Conservation (phyloP, 2,797 vertebrate species). For the Nyctibius grandis region DNA sequence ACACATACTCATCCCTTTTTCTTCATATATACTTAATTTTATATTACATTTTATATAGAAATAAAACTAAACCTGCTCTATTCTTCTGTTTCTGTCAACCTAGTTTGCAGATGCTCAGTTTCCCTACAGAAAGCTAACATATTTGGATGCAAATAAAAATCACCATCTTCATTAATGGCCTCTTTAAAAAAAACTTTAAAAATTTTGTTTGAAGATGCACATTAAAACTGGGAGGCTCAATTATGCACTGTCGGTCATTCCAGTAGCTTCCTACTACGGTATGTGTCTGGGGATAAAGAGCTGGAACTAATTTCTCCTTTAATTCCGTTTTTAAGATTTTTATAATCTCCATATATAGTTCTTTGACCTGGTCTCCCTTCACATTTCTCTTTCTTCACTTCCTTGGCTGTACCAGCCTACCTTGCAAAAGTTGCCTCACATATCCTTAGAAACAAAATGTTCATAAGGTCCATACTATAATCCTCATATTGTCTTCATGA, state of each 20-base stretch:
- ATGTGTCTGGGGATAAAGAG: background rate
- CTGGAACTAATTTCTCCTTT: background rate
- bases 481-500: background rate
- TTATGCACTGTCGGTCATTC: background rate
- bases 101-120: background rate
- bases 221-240: background rate
- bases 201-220: background rate
- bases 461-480: background rate
- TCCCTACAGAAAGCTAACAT: background rate
- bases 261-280: background rate
- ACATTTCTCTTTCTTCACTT: background rate
- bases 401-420: background rate
- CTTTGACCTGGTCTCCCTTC: background rate
- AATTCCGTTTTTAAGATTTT: background rate
- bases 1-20: background rate
- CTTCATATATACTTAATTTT: background rate
- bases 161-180: background rate
- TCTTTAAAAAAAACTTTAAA: background rate
- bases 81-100: background rate
- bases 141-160: background rate
- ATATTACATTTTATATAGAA: background rate
- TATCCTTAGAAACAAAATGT: background rate
- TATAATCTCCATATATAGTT: background rate
- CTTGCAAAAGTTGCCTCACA: background rate
- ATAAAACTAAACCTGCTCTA: background rate